phyloP scores from a whole-genome alignment of 2,888 invertebrate genomes.

The Rhogogaster chlorosoma region DNA sequence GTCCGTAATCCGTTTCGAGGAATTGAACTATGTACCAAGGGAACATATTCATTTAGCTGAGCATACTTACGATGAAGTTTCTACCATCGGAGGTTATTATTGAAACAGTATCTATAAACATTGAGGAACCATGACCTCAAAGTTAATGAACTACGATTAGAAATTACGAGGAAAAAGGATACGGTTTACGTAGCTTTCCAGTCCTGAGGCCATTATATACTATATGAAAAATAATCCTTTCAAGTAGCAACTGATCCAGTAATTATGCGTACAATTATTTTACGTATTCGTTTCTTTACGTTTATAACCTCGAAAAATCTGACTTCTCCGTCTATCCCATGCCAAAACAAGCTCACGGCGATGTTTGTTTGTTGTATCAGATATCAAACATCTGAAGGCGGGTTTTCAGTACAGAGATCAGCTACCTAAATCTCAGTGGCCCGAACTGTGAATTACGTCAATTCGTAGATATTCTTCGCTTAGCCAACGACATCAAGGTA shows the following conservation, averaged over 20 bases:
- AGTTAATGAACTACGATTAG: slow-evolving; percentile 34
- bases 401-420: not conserved
- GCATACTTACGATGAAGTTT: slow-evolving; percentile 90
- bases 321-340: slow-evolving; percentile 6
- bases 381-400: not conserved
- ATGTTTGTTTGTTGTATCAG: too few relatives aligned
- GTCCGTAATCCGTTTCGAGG: not conserved
- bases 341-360: not conserved
- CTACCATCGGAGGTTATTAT: slow-evolving; percentile 98
- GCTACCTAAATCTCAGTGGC: not conserved
- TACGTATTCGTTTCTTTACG: not conserved
- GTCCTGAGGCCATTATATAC: slow-evolving; percentile 86
- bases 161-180: slow-evolving; percentile 78
- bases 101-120: slow-evolving; percentile 87
- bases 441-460: not conserved
- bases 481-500: not conserved
- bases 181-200: slow-evolving; percentile 93
- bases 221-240: not conserved
- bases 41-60: not conserved
- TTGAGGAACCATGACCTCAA: slow-evolving; percentile 57
- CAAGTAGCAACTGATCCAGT: not conserved
- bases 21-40: not conserved
- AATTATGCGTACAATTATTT: not conserved
- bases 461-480: not conserved
- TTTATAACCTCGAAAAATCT: slow-evolving; percentile 8